Conservation (phyloP, 1,140 invertebrate species). For the Nephila pilipes region DNA sequence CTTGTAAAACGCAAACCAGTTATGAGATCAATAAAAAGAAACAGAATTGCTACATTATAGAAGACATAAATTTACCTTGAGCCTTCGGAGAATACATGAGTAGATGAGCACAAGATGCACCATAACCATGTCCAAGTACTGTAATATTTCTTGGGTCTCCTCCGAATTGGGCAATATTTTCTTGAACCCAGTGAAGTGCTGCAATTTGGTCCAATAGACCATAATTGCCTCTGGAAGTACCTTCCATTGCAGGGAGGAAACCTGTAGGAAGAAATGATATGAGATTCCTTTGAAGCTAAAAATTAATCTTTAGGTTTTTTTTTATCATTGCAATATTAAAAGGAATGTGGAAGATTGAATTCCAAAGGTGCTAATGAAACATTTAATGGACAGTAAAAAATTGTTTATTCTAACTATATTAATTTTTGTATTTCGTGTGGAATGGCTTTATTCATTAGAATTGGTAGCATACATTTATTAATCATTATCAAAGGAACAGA, state of each 20-base stretch:
- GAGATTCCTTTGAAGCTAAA: not conserved
- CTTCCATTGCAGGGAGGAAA: slow-evolving; percentile 78
- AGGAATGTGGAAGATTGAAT: too few species aligned
- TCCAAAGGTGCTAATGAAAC: too few species aligned
- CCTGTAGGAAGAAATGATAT: slow-evolving; percentile 65
- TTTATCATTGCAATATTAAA: not conserved
- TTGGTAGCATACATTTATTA: too few species aligned
- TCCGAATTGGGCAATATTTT: slow-evolving; percentile 83
- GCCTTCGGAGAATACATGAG: slow-evolving; percentile 79
- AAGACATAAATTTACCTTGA: slow-evolving; percentile 81
- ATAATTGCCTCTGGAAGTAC: slow-evolving; percentile 79
- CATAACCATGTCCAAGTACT: slow-evolving; percentile 81
- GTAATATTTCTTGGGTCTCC: slow-evolving; percentile 82
- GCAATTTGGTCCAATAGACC: slow-evolving; percentile 81
- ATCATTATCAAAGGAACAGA: too few species aligned
- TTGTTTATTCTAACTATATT: too few species aligned
- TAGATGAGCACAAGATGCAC: slow-evolving; percentile 80
- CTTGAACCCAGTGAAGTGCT: slow-evolving; percentile 89
- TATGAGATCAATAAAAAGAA: too few species aligned
- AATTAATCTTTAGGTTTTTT: not conserved
- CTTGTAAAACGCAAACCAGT: too few species aligned
- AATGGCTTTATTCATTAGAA: too few species aligned
- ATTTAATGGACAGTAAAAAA: too few species aligned
- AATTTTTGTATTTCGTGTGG: too few species aligned
- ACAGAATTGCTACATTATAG: too few species aligned